Conservation (phyloP, 1,140 invertebrate genomes). For the Brachionus manjavacas region DNA sequence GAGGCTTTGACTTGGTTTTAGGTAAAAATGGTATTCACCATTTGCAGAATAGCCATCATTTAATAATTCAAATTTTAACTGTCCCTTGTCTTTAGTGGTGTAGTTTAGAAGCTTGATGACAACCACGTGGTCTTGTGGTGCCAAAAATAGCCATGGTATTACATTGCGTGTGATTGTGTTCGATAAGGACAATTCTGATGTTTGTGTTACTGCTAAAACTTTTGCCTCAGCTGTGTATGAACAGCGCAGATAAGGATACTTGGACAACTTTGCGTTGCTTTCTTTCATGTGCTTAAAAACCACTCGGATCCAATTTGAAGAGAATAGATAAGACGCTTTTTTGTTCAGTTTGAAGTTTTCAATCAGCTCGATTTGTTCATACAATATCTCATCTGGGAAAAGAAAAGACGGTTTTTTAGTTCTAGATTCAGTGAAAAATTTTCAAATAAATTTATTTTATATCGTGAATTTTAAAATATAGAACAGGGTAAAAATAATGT, state of each 20-base stretch:
- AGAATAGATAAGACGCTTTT: background rate
- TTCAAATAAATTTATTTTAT: too few relatives aligned
- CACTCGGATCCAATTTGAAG: background rate
- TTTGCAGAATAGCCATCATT: slow-evolving; percentile 15
- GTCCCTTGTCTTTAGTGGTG: background rate
- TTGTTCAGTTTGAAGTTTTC: slow-evolving; percentile 12
- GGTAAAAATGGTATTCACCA: slow-evolving; percentile 5
- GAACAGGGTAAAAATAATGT: too few relatives aligned
- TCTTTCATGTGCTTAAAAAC: slow-evolving; percentile 28
- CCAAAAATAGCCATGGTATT: slow-evolving; percentile 27
- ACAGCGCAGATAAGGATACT: slow-evolving; percentile 24
- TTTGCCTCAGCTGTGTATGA: slow-evolving; percentile 6
- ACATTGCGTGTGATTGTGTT: background rate
- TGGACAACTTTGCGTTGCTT: slow-evolving; percentile 3
- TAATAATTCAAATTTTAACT: slow-evolving; percentile 6
- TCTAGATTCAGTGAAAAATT: too few relatives aligned
- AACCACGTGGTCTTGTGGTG: slow-evolving; percentile 1
- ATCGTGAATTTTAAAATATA: too few relatives aligned
- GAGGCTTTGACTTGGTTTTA: background rate
- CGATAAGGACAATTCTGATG: background rate
- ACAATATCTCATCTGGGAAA: background rate
- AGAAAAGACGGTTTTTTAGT: background rate
- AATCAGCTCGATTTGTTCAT: slow-evolving; percentile 5
- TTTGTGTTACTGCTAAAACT: background rate
- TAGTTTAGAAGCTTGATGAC: background rate